Evolutionary conservation across 2,888 invertebrate genomes (phyloP), one percentile per base, ranked within the genome.

Genomic region (Pogonocherus hispidulus): DNA sequence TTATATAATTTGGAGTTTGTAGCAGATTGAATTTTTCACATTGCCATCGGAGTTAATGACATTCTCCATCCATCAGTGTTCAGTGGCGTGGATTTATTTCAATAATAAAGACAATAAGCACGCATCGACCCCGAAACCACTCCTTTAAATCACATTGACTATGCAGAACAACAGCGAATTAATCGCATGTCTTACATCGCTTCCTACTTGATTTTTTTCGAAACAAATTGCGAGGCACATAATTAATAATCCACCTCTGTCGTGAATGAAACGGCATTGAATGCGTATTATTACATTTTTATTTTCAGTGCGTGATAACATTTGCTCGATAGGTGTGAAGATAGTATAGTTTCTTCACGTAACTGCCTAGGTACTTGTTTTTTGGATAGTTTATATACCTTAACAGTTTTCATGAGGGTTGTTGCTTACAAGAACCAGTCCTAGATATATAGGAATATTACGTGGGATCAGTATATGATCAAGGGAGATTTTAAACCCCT

Each of bases 101-200:
- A 51, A 51, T 51, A 16, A 8, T 32, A 27, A 52, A 27, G 9
- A 37, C 55, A 55, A 19, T 41, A 32, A 27, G 27, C 18, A 32
- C 23, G 27, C 47, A 59, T 59, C 22, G 59, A 32, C 59, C 47
- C 59, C 46, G 27, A 46, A 47, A 59, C 46, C 59, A 47, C 59
- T 59, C 59, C 59, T 44, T 59, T 18, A 47, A 59, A 46, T 16
- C 19, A 23, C 27, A 59, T 59, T 47, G 57, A 47, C 32, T 32
- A 59, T 59, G 46, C 59, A 41, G 23, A 18, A 19, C 59, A 23
- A 18, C 32, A 32, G 23, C 20, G 14, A 20, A 20, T 47, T 27
- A 47, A 59, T 59, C 32, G 59, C 47, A 59, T 59, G 32, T 59
- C 59, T 59, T 27, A 59, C 59, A 59, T 47, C 59, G 47, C 59